Evolutionary conservation across 2,113 vertebrate genomes (phyloP), one percentile per base, ranked within the genome.

Genomic region (Aramus guarauna): DNA sequence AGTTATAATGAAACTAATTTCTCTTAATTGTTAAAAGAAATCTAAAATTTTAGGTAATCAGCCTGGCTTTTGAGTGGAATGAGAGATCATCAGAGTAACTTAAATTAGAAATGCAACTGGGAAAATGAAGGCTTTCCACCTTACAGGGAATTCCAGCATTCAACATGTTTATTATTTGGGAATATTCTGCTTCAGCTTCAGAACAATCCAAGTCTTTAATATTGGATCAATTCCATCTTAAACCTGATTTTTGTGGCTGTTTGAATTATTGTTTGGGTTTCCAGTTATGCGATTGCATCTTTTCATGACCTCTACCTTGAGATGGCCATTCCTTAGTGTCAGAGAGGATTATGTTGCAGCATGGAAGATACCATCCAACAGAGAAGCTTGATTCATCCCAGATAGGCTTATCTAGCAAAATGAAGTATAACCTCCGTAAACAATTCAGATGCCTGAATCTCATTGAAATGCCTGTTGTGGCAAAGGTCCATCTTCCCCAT

Each of bases 161-260:
- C 45, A 66, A 24, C 6, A 8, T 19, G 8, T 50, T 85, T 93
- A 53, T 63, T 68, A 20, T 69, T 87, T 74, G 45, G 37, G 8
- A 78, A 87, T 83, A 96, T 78, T 95, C 73, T 96, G 23, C 95
- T 96, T 85, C 81, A 88, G 52, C 77, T 96, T 94, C 39, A 85
- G 24, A 93, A 80, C 21, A 63, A 88, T 58, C 63, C 36, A 85
- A 91, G 84, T 53, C 13, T 92, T 90, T 50, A 78, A 53, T 71
- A 52, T n/a, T 24, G 29, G 30, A 72, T 39, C 21, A 76, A 41
- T 55, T 75, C 6, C 8, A 16, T 23, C 37, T 48, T 69, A 90
- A 92, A 72, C 4, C 7, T 63, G 26, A 55, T 59, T 63, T 90
- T 76, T 18, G 47, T 87, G 36, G 11, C 24, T 63, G 8, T 59